Evolutionary conservation across 1,140 invertebrate species (phyloP).

Genomic region (Luehdorfia chinensis): DNA sequence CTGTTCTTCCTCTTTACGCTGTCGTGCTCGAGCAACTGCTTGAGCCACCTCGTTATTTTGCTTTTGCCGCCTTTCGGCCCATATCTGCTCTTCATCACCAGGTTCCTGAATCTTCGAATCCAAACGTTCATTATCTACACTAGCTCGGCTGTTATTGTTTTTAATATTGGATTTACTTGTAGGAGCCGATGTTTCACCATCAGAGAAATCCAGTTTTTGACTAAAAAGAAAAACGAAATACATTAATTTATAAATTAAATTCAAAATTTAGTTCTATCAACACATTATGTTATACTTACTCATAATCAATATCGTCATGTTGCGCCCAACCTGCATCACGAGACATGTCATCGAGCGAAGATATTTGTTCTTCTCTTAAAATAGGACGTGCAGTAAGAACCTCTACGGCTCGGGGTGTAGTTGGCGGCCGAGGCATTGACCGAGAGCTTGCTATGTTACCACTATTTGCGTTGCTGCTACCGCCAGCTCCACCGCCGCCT

Average conservation of each 20-base stretch:
- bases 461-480: constrained; percentile 25
- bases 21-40: constrained; percentile 85
- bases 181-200: constrained; percentile 85
- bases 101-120: constrained; percentile 62
- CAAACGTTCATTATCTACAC: constrained; percentile 53
- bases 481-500: constrained; percentile 35
- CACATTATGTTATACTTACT: constrained; percentile 74
- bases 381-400: constrained; percentile 82
- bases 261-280: no score
- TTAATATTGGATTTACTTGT: constrained; percentile 48
- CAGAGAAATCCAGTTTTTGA: constrained; percentile 95
- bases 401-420: constrained; percentile 62
- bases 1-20: constrained; percentile 89
- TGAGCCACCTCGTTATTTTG: constrained; percentile 82
- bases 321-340: constrained; percentile 93
- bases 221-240: constrained; percentile 67
- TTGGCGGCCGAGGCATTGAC: constrained; percentile 41
- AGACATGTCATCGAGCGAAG: constrained; percentile 93
- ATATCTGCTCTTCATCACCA: constrained; percentile 85
- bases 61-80: constrained; percentile 83
- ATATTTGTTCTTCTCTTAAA: constrained; percentile 94
- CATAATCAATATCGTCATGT: constrained; percentile 96
- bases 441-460: constrained; percentile 25
- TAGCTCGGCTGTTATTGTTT: constrained; percentile 57
- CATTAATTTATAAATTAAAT: constrained; percentile 23